A percentile compares a stretch with the other conserved stretches of the same genome.
These are phyloP conservation scores for Dryocosmus kuriphilus DNA, from an alignment of 2,888 invertebrate species.

Conservation along the genomic window DNA sequence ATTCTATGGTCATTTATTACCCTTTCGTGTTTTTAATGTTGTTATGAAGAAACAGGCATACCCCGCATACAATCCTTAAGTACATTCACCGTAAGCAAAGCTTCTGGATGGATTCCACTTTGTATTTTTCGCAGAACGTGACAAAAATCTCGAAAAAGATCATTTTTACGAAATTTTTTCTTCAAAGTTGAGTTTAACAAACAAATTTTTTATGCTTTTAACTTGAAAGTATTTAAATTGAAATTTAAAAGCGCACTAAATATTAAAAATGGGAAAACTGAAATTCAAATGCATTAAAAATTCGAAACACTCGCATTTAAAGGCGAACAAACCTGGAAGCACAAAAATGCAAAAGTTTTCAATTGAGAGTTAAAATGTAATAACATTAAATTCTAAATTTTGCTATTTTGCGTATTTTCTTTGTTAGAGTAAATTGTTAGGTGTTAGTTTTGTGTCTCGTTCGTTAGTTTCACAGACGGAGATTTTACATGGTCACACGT, in stretches of 20 bases:
- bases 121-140: slow-evolving; percentile 64
- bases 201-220: too few relatives aligned
- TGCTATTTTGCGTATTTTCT: background rate
- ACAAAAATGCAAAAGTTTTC: too few relatives aligned
- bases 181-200: too few relatives aligned
- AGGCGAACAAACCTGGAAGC: background rate
- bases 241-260: background rate
- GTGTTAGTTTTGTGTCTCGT: slow-evolving; percentile 57
- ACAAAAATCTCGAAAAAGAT: slow-evolving; percentile 55
- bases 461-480: slow-evolving; percentile 68
- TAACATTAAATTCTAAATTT: background rate
- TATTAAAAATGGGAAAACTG: background rate
- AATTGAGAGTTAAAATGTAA: background rate
- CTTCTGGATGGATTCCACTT: slow-evolving; percentile 75
- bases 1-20: background rate
- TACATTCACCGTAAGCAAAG: slow-evolving; percentile 76
- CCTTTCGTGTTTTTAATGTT: slow-evolving; percentile 24
- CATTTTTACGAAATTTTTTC: background rate
- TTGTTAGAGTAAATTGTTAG: background rate
- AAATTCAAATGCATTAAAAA: background rate
- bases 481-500: slow-evolving; percentile 53
- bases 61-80: slow-evolving; percentile 70
- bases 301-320: background rate
- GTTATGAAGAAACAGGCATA: slow-evolving; percentile 68
- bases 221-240: too few relatives aligned